Evolutionary conservation across 2,797 vertebrate genomes (phyloP), one percentile per base, ranked within the genome.

Genomic region (Malacoctenus gilli): DNA sequence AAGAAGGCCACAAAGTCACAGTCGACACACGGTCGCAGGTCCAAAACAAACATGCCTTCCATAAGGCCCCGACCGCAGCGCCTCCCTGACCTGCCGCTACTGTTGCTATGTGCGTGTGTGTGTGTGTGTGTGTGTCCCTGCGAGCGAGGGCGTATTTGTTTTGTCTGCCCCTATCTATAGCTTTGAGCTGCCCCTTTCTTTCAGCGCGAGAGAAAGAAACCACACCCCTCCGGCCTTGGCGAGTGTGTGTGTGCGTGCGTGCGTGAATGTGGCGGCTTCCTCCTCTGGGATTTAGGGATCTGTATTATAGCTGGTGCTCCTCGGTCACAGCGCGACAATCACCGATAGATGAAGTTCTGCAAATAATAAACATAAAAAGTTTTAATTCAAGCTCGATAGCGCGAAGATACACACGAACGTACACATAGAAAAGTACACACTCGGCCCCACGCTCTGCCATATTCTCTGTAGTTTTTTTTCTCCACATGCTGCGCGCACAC

Each of bases 161-260:
- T 89, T 80, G 83, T 85, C 85, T 86, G 80, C 81, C 84, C 83
- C 84, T 79, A 62, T 88, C 80, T 82, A 85, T 82, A 86, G 82
- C 78, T 75, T 80, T 71, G 89, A 83, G 77, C 85, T 84, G 86
- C 87, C 91, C 86, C 87, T 85, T 90, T 89, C 89, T 92, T 92
- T 92, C 89, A 91, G 71, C 68, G 81, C 59, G 39, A 85, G 69
- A 92, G 89, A 93, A 92, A 89, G 80, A 85, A 91, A 87, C 90
- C 88, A 89, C 92, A 88, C 92, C 91, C 86, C 90, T 90, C 55
- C 31, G 82, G 83, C 88, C 75, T 68, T 51, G 52, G 70, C 77
- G 58, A 23, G 57, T 65, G 50, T 35, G 19, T 49, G 52, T 59
- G 62, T 28, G 9, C n/a, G n/a, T n/a, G n/a, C n/a, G n/a, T n/a